Conservation (phyloP, 2,888 invertebrate genomes). For the Koerneria pararmatus region DNA sequence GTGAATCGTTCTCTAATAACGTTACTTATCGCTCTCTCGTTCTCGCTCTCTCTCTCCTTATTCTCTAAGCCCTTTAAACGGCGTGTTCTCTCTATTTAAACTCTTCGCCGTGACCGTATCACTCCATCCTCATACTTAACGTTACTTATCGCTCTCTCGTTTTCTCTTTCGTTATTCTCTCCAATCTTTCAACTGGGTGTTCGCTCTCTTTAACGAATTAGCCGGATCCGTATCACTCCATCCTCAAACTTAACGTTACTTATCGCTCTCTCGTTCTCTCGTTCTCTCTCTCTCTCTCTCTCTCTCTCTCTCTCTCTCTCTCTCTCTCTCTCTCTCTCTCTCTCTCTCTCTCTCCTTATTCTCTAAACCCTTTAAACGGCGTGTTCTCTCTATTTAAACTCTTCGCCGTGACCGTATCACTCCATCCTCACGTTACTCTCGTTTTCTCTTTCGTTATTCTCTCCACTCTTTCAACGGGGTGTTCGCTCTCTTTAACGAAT, state of each 20-base stretch:
- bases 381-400: too few species aligned
- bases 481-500: background rate
- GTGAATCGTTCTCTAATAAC: too few species aligned
- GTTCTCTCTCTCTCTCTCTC: background rate
- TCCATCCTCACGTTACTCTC: too few species aligned
- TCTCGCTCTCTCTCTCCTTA: constrained; percentile 4
- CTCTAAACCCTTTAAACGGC: too few species aligned
- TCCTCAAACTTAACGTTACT: background rate
- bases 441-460: too few species aligned
- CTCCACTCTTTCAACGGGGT: background rate
- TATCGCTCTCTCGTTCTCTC: background rate
- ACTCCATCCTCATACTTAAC: too few species aligned
- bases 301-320: background rate
- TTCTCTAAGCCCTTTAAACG: too few species aligned
- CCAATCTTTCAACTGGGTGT: background rate
- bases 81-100: too few species aligned
- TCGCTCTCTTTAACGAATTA: background rate
- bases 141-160: too few species aligned
- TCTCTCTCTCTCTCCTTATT: constrained; percentile 8
- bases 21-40: background rate
- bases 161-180: too few species aligned
- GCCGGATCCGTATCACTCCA: constrained; percentile 10
- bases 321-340: background rate
- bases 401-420: too few species aligned
- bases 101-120: too few species aligned